Evolutionary conservation across 2,797 vertebrate genomes (phyloP), one percentile per base, ranked within the genome.

Genomic region (Heterohyrax brucei): DNA sequence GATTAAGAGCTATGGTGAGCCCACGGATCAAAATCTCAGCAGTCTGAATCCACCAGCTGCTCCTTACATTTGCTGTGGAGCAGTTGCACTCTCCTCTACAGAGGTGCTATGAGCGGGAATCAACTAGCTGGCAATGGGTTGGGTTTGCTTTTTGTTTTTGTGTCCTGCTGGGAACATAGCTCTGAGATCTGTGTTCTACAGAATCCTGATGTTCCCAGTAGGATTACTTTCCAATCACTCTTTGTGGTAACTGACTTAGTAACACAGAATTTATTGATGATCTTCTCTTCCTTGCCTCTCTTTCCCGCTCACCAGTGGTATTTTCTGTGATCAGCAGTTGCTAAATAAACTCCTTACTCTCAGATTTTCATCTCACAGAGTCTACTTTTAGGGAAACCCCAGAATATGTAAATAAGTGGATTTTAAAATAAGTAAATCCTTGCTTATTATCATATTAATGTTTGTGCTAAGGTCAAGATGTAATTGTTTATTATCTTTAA

Each of bases 341-440:
- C 50, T 59, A 91, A 53, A 46, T 30, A 93, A 78, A 89, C 18
- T n/a, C 61, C 48, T 50, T 77, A 50, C 3, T 88, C 73, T 76
- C 39, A 56, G 76, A 39, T 70, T 33, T 56, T 87, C 72, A 21
- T 48, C 61, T 80, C 66, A 24, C 26, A 44, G 13, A 1, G 1
- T 77, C 79, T 48, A 39, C 62, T 83, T 78, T 84, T 80, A 61
- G 72, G 73, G 50, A 93, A 91, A 62, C 33, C 10, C 50, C 89
- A 80, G 26, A 91, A 30, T 24, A 18, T 33, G 8, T n/a, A 53
- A 24, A 50, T 50, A 46, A 46, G 19, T 44, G 14, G 4, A 59
- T 68, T 79, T 95, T 39, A 64, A 89, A 59, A 81, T 80, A 88
- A 77, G 66, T 75, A 76, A 89, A 91, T 18, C 13, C 46, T 87